Conservation (phyloP, 1,140 invertebrate species). For the Augochlora pura region DNA sequence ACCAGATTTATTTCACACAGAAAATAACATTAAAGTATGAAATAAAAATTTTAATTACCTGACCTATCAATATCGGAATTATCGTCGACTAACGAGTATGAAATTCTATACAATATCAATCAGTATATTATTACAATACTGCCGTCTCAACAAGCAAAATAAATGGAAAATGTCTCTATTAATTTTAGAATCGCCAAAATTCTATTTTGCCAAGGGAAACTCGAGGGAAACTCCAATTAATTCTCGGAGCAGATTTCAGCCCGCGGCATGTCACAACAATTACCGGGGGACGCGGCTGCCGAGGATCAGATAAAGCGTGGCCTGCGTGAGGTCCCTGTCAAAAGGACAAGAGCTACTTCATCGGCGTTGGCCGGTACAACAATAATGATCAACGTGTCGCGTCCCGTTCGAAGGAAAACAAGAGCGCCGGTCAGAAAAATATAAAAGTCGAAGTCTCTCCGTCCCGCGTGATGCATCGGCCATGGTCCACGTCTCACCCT, state of each 20-base stretch:
- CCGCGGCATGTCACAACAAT: neutral
- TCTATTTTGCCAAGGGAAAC: no score
- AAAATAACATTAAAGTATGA: no score
- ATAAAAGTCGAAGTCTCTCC: conserved; percentile 62
- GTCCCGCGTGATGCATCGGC: conserved; percentile 57
- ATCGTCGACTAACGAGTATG: no score
- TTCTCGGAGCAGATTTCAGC: neutral
- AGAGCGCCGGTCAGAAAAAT: conserved; percentile 56
- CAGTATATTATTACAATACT: no score
- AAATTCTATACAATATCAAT: no score
- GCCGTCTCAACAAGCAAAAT: no score
- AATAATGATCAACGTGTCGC: conserved; percentile 34
- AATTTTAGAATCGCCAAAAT: no score
- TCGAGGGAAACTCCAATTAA: neutral
- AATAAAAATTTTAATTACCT: no score
- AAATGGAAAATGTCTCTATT: no score
- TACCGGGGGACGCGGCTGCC: neutral
- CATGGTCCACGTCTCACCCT: conserved; percentile 60
- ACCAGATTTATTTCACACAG: no score
- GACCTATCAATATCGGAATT: no score
- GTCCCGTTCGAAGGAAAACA: conserved; percentile 37
- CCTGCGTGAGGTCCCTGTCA: conserved; percentile 44
- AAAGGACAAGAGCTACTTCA: conserved; percentile 42
- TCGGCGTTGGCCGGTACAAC: conserved; percentile 32
- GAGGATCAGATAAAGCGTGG: conserved; percentile 46